Percentiles rank a stretch among this genome's conserved stretches.
These are phyloP conservation scores for Regulus satrapa DNA, from an alignment of 2,113 vertebrate species.

Conservation along the genomic window DNA sequence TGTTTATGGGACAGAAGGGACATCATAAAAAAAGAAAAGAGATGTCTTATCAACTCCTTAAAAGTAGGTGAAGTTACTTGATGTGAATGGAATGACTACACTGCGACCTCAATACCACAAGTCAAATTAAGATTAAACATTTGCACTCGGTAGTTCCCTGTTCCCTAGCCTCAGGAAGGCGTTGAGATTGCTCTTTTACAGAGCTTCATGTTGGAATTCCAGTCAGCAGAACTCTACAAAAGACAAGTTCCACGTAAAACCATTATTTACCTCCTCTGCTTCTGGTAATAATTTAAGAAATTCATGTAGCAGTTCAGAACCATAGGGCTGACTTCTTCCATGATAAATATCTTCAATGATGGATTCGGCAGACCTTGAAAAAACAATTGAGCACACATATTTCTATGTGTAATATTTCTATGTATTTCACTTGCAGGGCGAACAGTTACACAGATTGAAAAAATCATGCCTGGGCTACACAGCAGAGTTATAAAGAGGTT, in stretches of 20 bases:
- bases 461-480: background rate
- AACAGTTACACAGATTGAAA: background rate
- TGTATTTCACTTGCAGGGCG: background rate
- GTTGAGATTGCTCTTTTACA: background rate
- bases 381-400: slow-evolving; percentile 36
- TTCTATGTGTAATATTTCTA: too few relatives aligned
- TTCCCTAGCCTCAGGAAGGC: background rate
- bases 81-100: background rate
- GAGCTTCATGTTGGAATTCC: background rate
- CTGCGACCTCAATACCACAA: background rate
- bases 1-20: background rate
- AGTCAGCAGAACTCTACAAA: background rate
- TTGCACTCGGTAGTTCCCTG: background rate
- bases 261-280: slow-evolving; percentile 85
- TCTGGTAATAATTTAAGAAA: slow-evolving; percentile 93
- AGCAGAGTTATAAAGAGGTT: background rate
- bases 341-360: slow-evolving; percentile 89
- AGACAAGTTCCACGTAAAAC: background rate
- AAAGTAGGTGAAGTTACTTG: background rate
- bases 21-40: background rate
- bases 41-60: background rate
- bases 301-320: slow-evolving; percentile 86
- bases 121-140: background rate
- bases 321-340: slow-evolving; percentile 84
- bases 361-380: slow-evolving; percentile 84